phyloP scores from a whole-genome alignment of 2,113 vertebrate genomes.

The Dendrocopos noguchii region DNA sequence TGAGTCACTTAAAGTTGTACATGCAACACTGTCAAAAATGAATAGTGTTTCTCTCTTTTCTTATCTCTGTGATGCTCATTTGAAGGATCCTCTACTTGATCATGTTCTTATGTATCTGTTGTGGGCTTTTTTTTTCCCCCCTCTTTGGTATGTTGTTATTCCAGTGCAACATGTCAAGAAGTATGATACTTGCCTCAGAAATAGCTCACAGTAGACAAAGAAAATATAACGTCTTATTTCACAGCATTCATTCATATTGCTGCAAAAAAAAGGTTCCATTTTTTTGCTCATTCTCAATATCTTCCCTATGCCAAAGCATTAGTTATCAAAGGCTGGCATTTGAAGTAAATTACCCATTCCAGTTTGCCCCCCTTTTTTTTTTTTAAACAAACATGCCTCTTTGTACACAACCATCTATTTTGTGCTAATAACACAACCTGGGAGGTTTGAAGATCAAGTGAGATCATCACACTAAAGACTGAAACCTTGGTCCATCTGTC shows the following conservation, averaged over 20 bases:
- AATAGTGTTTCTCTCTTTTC: not conserved
- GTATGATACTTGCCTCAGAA: not conserved
- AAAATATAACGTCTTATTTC: not conserved
- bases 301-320: not conserved
- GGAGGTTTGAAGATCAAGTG: not conserved
- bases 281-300: not conserved
- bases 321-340: not conserved
- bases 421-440: not conserved
- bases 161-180: not conserved
- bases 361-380: not conserved
- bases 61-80: not conserved
- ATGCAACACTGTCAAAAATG: constrained; percentile 4
- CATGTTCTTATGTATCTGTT: not conserved
- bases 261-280: not conserved
- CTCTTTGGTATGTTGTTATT: not conserved
- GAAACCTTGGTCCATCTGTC: not conserved
- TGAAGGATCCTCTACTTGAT: not conserved
- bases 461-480: not conserved
- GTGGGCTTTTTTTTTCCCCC: not conserved
- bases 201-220: not conserved
- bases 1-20: constrained; percentile 3
- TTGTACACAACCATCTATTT: not conserved
- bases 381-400: not conserved
- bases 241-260: not conserved
- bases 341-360: not conserved